Evolutionary conservation across 2,888 invertebrate species (phyloP).

Genomic region (Ashinkailepas kermadecensis): DNA sequence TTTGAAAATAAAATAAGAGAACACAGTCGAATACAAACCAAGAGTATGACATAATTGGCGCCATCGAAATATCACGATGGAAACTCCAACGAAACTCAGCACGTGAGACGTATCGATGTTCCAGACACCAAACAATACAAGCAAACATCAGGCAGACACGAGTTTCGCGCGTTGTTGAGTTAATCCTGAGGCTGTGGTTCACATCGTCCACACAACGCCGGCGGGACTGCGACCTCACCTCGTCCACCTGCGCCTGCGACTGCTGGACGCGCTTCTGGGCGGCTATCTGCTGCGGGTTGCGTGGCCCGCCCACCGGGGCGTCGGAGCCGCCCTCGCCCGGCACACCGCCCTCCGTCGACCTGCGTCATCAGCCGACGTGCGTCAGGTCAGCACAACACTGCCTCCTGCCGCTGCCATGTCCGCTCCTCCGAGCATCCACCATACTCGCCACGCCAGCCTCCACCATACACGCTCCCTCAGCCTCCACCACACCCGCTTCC

Average conservation of each 20-base stretch:
- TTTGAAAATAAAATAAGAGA: too few relatives aligned
- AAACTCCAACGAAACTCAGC: too few relatives aligned
- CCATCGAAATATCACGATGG: too few relatives aligned
- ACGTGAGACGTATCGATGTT: too few relatives aligned
- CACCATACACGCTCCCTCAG: too few relatives aligned
- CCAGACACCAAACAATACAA: too few relatives aligned
- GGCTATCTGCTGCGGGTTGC: slow-evolving; percentile 74
- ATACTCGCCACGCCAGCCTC: too few relatives aligned
- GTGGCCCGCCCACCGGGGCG: slow-evolving; percentile 67
- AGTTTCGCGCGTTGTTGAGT: too few relatives aligned
- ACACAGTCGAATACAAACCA: too few relatives aligned
- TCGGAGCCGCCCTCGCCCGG: slow-evolving; percentile 29
- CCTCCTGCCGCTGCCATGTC: background rate
- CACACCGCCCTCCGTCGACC: slow-evolving; percentile 29
- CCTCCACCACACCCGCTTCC: too few relatives aligned
- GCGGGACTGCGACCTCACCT: slow-evolving; percentile 40
- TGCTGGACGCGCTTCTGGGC: slow-evolving; percentile 74
- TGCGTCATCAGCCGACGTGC: slow-evolving; percentile 30
- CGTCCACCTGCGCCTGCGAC: slow-evolving; percentile 77
- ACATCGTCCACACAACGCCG: background rate
- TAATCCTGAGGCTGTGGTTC: background rate
- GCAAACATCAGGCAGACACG: too few relatives aligned
- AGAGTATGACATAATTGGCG: too few relatives aligned
- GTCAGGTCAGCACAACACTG: background rate
- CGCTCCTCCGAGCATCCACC: background rate